These are phyloP conservation scores for Steinernema khuongi DNA, from an alignment of 1,140 invertebrate species.

Conservation along the genomic window DNA sequence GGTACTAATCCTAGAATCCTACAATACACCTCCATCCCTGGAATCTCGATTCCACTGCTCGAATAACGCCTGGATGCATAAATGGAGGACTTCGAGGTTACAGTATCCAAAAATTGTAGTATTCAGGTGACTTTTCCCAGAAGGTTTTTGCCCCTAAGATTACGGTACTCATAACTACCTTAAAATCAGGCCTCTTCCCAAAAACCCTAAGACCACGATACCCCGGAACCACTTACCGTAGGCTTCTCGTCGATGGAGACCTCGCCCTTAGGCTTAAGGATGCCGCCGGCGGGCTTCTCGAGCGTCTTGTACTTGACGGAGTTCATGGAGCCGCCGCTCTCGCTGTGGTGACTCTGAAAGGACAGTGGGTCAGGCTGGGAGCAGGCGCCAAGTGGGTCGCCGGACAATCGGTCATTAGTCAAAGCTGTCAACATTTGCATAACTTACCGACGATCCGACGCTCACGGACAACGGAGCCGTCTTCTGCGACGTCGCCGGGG, in stretches of 20 bases:
- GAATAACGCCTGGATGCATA: too few relatives aligned
- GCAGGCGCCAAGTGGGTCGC: not conserved
- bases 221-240: not conserved
- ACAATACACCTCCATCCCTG: too few relatives aligned
- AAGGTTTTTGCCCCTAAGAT: too few relatives aligned
- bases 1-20: too few relatives aligned
- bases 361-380: too few relatives aligned
- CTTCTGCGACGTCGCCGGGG: not conserved
- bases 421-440: conserved; percentile 10
- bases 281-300: conserved; percentile 4
- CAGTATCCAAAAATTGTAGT: too few relatives aligned
- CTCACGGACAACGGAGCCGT: not conserved
- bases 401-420: conserved; percentile 11
- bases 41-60: too few relatives aligned
- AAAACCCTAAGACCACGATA: not conserved
- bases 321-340: not conserved
- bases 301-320: conserved; percentile 8
- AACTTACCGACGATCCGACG: conserved; percentile 5
- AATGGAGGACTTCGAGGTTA: too few relatives aligned
- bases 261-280: not conserved
- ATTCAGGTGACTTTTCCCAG: too few relatives aligned
- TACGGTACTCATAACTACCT: too few relatives aligned
- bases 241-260: not conserved
- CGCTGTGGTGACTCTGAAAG: conserved; percentile 7
- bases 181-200: too few relatives aligned